These are phyloP conservation scores for Eudasyphora cyanicolor DNA, from an alignment of 2,888 invertebrate genomes.

Conservation along the genomic window DNA sequence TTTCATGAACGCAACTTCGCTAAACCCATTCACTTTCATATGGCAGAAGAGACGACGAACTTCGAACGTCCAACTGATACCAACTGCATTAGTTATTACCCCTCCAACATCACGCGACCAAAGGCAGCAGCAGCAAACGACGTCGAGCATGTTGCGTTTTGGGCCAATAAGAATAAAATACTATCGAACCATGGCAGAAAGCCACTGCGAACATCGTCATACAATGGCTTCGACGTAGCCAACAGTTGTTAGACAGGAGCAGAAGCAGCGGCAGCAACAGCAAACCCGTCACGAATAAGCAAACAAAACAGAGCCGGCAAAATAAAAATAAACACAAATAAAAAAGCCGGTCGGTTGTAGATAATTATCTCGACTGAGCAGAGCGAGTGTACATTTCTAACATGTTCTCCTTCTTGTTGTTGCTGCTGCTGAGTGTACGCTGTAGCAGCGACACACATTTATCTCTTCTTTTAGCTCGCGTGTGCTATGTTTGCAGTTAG, in stretches of 20 bases:
- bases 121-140: not conserved
- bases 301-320: constrained; percentile 60
- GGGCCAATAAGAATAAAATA: constrained; percentile 34
- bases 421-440: not conserved
- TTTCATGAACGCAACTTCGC: constrained; percentile 59
- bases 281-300: constrained; percentile 52
- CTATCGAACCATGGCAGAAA: constrained; percentile 43
- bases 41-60: constrained; percentile 27
- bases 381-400: not conserved
- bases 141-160: constrained; percentile 35
- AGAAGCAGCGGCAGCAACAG: constrained; percentile 2
- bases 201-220: no score
- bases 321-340: constrained; percentile 57
- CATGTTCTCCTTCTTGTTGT: not conserved
- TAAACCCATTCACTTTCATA: constrained; percentile 62
- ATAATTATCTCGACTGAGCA: not conserved
- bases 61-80: constrained; percentile 23
- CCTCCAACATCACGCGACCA: constrained; percentile 53
- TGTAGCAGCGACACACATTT: no score
- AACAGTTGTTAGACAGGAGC: constrained; percentile 11
- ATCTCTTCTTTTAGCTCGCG: no score
- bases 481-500: not conserved
- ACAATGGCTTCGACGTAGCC: not conserved
- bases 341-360: constrained; percentile 51
- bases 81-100: not conserved